Evolutionary conservation across 2,888 invertebrate species (phyloP).

Genomic region (Tetramorium bicarinatum): DNA sequence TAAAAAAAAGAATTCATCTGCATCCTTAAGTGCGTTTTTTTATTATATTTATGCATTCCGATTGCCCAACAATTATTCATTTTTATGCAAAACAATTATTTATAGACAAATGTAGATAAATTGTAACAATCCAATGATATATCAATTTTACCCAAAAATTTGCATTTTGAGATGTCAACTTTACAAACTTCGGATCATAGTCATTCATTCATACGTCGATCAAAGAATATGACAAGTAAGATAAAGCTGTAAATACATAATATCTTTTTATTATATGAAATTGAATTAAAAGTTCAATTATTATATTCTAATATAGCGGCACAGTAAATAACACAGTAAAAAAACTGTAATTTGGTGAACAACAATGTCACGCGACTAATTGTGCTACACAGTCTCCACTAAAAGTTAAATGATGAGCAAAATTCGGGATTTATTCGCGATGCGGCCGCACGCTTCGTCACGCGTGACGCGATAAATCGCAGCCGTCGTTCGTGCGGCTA

Average conservation of each 20-base stretch:
- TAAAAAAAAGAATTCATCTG: too few relatives aligned
- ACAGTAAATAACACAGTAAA: not conserved
- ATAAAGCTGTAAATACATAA: not conserved
- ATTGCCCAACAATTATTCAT: too few relatives aligned
- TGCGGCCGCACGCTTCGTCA: constrained; percentile 32
- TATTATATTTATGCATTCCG: too few relatives aligned
- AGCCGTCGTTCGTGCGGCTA: constrained; percentile 21
- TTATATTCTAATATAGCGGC: not conserved
- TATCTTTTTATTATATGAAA: not conserved
- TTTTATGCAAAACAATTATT: too few relatives aligned
- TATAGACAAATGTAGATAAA: too few relatives aligned
- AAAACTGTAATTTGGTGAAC: not conserved
- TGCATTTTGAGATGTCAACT: too few relatives aligned
- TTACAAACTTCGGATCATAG: too few relatives aligned
- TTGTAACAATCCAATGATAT: too few relatives aligned
- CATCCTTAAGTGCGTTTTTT: too few relatives aligned
- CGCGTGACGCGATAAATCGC: constrained; percentile 50
- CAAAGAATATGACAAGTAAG: not conserved
- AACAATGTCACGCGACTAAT: constrained; percentile 20
- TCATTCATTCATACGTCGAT: not conserved
- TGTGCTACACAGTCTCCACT: not conserved
- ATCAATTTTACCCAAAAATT: too few relatives aligned
- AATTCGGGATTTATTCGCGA: constrained; percentile 43
- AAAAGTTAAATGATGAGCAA: constrained; percentile 46
- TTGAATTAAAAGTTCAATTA: not conserved